Conservation (phyloP, 2,888 invertebrate genomes). For the Onchidella celtica region DNA sequence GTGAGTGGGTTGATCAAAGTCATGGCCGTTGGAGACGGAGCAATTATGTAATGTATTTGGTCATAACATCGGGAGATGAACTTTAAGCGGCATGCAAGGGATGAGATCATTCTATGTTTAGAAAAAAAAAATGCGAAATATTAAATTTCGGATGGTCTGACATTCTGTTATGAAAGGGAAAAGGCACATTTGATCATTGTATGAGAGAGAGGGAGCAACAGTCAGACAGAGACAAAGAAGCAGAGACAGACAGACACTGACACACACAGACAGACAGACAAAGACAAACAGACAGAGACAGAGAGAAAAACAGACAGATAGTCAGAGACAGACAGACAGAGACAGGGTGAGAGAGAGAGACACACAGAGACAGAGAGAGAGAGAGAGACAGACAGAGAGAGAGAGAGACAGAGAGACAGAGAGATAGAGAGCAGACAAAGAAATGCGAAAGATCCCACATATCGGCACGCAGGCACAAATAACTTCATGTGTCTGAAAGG, state of each 20-base stretch:
- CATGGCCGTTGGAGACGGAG: no score
- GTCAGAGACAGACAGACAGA: neutral
- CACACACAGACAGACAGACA: neutral
- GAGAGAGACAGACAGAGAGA: neutral
- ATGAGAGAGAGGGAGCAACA: neutral
- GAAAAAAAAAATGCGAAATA: no score
- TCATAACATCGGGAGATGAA: no score
- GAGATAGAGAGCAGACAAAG: neutral
- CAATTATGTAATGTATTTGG: no score
- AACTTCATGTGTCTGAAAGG: no score
- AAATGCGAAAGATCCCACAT: neutral
- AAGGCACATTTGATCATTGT: no score
- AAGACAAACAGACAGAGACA: neutral
- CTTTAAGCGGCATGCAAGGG: no score
- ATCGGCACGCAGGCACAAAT: no score
- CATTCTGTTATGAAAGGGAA: no score
- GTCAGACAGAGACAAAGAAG: neutral
- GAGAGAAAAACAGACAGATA: neutral
- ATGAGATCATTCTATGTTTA: no score
- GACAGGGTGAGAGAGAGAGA: neutral
- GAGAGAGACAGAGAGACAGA: neutral
- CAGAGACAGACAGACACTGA: constrained; percentile 16
- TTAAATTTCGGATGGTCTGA: no score
- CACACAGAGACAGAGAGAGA: neutral
- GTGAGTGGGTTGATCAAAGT: no score